Base-by-base conservation (phyloP, 1,140 invertebrate genomes). In the Proctacanthus coquilletti region DNA sequence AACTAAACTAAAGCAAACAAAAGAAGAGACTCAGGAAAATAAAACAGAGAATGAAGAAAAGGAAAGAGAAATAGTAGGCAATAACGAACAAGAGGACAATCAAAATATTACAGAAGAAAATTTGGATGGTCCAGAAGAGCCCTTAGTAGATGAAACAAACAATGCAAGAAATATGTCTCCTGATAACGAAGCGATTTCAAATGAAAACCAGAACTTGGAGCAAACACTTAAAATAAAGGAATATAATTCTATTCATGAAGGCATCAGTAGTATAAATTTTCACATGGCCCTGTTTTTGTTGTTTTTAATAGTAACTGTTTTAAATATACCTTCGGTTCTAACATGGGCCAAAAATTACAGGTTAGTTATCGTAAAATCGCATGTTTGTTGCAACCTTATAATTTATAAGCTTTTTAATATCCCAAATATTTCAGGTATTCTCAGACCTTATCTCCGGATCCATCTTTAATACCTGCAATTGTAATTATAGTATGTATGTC, bases 261-360 rank as follows among this genome's bases (percentile, higher is more conserved):
- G 54, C 34, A 45, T 63, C 13, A 64, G 56, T 42, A 59, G 60
- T 38, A 60, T 72, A 39, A 65, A 71, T 42, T 76, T 74, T 45
- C 73, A 76, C 46, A 62, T 72, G 43, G 68, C 65, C 36, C 44
- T 76, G 44, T 69, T 76, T 41, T 61, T 71, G n/a, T 44, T 75
- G 47, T 68, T 72, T 52, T 44, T 64, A 21, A 41, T 63, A 32
- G 60, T 71, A 3, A 60, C 71, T 5, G 39, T 66, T 13, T 50
- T 74, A 3, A 74, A 70, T 52, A 43, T 67, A 5, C 71, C 72
- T 2, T 59, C 64, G 15, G 52, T 68, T 10, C 43, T 76, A 21
- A 74, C 71, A 5, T 75, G 74, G 73, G 66, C 72, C 1, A 65
- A 67, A 40, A 72, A 71, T 56, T 73, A 68, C 38, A 67, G 67